Evolutionary conservation across 2,797 vertebrate genomes (phyloP), one percentile per base, ranked within the genome.

Genomic region (Hemitrygon akajei): DNA sequence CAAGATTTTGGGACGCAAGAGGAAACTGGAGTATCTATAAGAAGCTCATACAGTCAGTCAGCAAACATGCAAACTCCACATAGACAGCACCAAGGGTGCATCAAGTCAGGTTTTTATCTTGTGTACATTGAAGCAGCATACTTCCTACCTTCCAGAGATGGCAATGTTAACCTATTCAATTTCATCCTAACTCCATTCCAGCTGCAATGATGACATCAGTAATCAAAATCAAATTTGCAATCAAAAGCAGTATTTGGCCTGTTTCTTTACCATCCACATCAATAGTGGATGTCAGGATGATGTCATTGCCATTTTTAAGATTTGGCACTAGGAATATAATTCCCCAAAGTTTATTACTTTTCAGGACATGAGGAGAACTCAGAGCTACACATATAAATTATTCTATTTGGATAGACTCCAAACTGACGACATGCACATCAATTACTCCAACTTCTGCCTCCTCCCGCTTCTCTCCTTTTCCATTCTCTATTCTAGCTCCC

Each of bases 211-310:
- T 66, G 94, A 40, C 86, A 93, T 93, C 91, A 94, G 93, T 86
- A 89, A 94, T 69, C 63, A 66, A 66, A 66, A 66, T 14, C 14
- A 66, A 66, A 10, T 66, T 66, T 66, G 63, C 63, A 10, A 66
- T 66, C 63, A 66, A 66, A 66, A 10, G 63, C 63, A 10, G 14
- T 7, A 66, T 66, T 66, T 66, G 63, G 14, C 14, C 14, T 66
- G 63, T 66, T 66, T 7, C 30, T 86, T 93, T 86, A n/a, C 66
- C 77, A 84, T 20, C 47, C n/a, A 25, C 93, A 73, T 86, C 94
- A 94, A 93, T 30, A 82, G 93, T 66, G 93, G 66, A 87, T 93
- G 84, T 77, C 94, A 94, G 94, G 94, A 94, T 94, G 94, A 91
- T 92, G 76, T 93, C 93, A 25, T 56, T 1, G 40, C 12, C 40